phyloP scores from a whole-genome alignment of 2,113 vertebrate genomes.

The Sisor rabdophorus region DNA sequence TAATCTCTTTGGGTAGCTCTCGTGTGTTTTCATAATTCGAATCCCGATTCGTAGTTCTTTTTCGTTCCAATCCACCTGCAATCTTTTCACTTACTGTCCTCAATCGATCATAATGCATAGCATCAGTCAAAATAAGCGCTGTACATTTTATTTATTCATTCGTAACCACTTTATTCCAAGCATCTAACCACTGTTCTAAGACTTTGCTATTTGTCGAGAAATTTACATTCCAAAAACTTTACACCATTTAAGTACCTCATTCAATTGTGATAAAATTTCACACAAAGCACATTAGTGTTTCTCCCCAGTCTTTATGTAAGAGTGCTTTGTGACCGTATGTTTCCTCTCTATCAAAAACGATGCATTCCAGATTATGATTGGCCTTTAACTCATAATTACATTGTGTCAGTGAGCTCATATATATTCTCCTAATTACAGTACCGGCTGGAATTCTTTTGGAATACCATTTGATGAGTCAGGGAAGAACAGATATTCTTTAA shows the following conservation, averaged over 20 bases:
- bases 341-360: background rate
- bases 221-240: slow-evolving; percentile 22
- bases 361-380: slow-evolving; percentile 23
- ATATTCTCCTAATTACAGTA: slow-evolving; percentile 51
- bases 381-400: slow-evolving; percentile 60
- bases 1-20: too few species aligned
- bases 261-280: slow-evolving; percentile 35
- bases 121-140: background rate
- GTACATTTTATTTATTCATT: background rate
- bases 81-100: too few species aligned
- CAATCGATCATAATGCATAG: background rate
- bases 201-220: background rate
- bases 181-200: slow-evolving; percentile 2
- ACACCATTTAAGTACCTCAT: slow-evolving; percentile 15
- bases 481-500: slow-evolving; percentile 18
- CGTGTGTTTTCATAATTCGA: too few species aligned
- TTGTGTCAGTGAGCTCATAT: slow-evolving; percentile 56
- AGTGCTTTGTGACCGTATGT: slow-evolving; percentile 12
- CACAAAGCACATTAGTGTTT: slow-evolving; percentile 61
- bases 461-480: slow-evolving; percentile 45
- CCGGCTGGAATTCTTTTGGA: slow-evolving; percentile 13
- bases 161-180: background rate
- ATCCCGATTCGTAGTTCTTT: too few species aligned
- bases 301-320: slow-evolving; percentile 36
- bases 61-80: too few species aligned